These are phyloP conservation scores for Bothrops jararaca DNA, from an alignment of 2,113 vertebrate species.

Conservation along the genomic window DNA sequence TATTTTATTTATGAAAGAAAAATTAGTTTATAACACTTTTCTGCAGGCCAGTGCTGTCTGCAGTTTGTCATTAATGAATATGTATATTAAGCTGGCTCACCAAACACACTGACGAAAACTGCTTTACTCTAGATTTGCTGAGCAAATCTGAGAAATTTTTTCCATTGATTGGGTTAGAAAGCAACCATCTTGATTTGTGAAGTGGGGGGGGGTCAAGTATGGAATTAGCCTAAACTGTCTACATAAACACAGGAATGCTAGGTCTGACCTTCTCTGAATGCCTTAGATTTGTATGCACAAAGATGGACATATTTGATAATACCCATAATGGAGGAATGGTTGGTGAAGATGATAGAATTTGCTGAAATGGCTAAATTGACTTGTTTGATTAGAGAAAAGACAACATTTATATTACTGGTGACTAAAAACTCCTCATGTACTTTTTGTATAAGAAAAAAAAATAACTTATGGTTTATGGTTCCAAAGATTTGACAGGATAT, in stretches of 20 bases:
- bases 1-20: background rate
- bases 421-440: background rate
- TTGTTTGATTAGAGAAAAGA: background rate
- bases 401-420: background rate
- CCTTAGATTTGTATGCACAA: background rate
- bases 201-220: too few species aligned
- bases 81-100: background rate
- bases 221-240: too few species aligned
- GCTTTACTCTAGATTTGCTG: background rate
- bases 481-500: background rate
- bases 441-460: background rate
- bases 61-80: background rate
- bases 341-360: background rate
- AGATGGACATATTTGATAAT: background rate
- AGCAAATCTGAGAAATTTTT: background rate
- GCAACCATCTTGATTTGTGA: too few species aligned
- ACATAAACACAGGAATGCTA: too few species aligned
- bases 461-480: background rate
- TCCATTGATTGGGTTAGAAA: too few species aligned
- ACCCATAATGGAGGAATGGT: background rate
- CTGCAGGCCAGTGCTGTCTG: background rate
- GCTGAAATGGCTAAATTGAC: background rate
- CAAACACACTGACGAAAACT: background rate
- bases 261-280: too few species aligned
- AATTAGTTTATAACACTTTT: background rate